These are phyloP conservation scores for Hemiscyllium ocellatum DNA, from an alignment of 2,113 vertebrate genomes.

Conservation along the genomic window DNA sequence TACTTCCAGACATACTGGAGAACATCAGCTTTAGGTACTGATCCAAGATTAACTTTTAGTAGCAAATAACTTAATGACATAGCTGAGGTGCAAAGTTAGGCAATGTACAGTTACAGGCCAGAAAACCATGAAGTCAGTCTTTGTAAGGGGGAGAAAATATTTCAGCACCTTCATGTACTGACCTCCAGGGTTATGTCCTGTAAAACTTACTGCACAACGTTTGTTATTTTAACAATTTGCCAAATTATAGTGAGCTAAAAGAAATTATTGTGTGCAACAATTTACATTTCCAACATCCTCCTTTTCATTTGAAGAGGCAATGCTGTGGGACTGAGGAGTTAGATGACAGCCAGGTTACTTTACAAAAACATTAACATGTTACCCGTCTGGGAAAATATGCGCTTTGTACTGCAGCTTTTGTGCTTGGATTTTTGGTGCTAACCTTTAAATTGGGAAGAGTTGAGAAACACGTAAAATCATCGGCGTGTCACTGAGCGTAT, in stretches of 20 bases:
- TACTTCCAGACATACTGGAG: neutral
- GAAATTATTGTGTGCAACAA: neutral
- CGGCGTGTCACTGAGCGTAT: neutral
- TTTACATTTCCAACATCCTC: neutral
- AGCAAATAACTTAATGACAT: conserved; percentile 1
- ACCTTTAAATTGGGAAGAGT: neutral
- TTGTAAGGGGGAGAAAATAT: neutral
- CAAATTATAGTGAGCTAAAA: neutral
- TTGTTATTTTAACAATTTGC: neutral
- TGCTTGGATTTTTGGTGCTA: neutral
- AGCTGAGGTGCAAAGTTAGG: neutral
- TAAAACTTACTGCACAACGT: neutral
- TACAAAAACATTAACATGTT: neutral
- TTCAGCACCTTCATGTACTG: neutral
- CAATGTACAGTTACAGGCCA: neutral
- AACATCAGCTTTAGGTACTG: neutral
- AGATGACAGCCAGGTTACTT: neutral
- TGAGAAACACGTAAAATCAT: neutral
- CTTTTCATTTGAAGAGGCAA: neutral
- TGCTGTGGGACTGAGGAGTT: neutral
- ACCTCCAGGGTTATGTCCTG: neutral
- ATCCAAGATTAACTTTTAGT: neutral
- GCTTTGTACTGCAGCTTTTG: neutral
- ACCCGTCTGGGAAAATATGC: neutral
- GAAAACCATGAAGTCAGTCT: neutral